Evolutionary conservation across 2,797 vertebrate species (phyloP), one percentile per base, ranked within the genome.

Genomic region (Dendrocincla tyrannina): DNA sequence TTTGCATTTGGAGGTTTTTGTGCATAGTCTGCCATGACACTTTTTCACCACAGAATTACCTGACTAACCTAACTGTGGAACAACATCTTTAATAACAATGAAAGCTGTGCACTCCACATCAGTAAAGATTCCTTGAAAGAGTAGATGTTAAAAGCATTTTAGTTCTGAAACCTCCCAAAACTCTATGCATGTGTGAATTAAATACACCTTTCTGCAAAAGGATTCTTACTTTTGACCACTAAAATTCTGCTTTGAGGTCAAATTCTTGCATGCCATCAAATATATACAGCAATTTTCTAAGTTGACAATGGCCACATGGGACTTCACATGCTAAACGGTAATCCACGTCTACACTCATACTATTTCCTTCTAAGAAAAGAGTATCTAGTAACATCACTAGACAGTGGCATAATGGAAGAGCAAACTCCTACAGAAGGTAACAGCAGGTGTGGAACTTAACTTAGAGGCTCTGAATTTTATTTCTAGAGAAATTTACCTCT

Each of bases 301-400:
- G n/a, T 9, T 75, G 33, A 1, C 10, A 81, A 52, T 4, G 19
- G 6, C 4, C 15, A 37, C 10, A 11, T 52, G 35, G 75, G 37
- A 30, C 18, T 68, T 68, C 28, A 58, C 23, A 18, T 52, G 72
- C 4, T 52, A 32, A 73, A 66, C 24, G 20, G 4, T 32, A 41
- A 24, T 4, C 8, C 22, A 30, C 11, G 53, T 1, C 4, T 25
- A 28, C 6, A 63, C 3, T 28, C 19, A 12, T 42, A 4, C 3
- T 64, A 11, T 50, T 83, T 69, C 83, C 16, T 35, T 88, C 24
- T 17, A 16, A 62, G 42, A 35, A 82, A 76, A 49, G 2, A n/a
- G 88, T 78, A 70, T 44, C 24, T 12, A 17, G 16, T 44, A 75
- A 28, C 5, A 30, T 39, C 32, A 67, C 4, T 47, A 27, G 44